Evolutionary conservation across 1,140 invertebrate genomes (phyloP).

Genomic region (Venustaconcha ellipsiformis): DNA sequence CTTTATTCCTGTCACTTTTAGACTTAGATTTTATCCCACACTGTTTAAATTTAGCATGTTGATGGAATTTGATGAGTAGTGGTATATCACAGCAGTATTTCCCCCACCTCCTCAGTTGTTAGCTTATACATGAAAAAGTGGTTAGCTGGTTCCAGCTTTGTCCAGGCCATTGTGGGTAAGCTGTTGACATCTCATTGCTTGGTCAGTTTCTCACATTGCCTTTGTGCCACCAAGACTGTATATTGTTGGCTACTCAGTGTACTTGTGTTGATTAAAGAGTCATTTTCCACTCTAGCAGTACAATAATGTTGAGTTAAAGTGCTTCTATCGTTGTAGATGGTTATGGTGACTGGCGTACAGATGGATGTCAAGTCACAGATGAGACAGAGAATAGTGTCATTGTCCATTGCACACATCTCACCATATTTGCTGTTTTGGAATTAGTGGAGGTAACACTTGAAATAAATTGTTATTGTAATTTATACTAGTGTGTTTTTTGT

Average conservation of each 20-base stretch:
- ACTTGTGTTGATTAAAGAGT: too few relatives aligned
- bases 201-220: neutral
- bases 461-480: neutral
- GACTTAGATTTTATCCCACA: neutral
- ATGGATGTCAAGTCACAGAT: conserved; percentile 76
- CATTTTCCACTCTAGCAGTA: neutral
- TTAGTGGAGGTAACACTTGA: conserved; percentile 64
- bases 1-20: too few relatives aligned
- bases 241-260: too few relatives aligned
- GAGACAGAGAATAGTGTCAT: conserved; percentile 77
- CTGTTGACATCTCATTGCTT: neutral
- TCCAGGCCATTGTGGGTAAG: neutral
- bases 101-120: neutral
- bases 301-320: conserved; percentile 1
- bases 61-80: neutral
- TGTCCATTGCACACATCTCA: conserved; percentile 82
- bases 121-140: neutral
- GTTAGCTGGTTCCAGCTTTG: neutral
- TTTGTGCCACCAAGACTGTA: neutral
- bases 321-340: conserved; percentile 53
- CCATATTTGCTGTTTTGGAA: conserved; percentile 86
- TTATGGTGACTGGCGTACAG: conserved; percentile 77
- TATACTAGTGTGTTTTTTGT: neutral
- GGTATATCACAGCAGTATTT: neutral
- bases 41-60: neutral